Percentiles rank a stretch among this genome's conserved stretches.
Conservation (phyloP, 53 echinoderm and acorn worm genomes). For the Hippasteria phrygiana region DNA sequence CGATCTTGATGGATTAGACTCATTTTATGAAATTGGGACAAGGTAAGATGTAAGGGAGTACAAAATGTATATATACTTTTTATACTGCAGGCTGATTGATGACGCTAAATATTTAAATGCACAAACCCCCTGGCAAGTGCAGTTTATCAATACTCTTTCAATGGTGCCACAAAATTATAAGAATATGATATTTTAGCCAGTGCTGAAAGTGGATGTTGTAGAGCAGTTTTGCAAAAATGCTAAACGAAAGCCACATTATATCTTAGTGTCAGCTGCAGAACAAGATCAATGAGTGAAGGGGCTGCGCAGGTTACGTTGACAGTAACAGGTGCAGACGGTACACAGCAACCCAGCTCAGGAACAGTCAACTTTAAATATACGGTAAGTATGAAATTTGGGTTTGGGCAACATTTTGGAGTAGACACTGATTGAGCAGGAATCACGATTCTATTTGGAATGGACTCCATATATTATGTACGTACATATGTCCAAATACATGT, state of each 20-base stretch:
- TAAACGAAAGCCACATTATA: too few relatives aligned
- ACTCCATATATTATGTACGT: too few relatives aligned
- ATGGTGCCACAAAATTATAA: too few relatives aligned
- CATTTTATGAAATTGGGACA: conserved; percentile 36
- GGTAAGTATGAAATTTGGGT: conserved; percentile 55
- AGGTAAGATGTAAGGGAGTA: conserved; percentile 30
- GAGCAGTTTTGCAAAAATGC: too few relatives aligned
- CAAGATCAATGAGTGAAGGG: neutral
- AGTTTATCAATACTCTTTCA: neutral
- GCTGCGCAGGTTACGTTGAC: conserved; percentile 8
- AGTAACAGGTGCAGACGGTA: conserved; percentile 17
- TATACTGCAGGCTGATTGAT: too few relatives aligned
- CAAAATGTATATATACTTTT: neutral
- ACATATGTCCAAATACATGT: too few relatives aligned
- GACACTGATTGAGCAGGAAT: too few relatives aligned
- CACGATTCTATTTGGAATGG: too few relatives aligned
- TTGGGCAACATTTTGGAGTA: too few relatives aligned
- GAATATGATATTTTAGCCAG: too few relatives aligned
- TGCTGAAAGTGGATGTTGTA: too few relatives aligned
- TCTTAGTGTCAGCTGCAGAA: conserved; percentile 71
- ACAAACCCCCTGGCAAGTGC: neutral
- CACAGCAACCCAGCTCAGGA: conserved; percentile 28
- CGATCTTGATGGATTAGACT: conserved; percentile 37
- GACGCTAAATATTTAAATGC: neutral
- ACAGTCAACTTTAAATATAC: conserved; percentile 41